A percentile compares a stretch with the other conserved stretches of the same genome.
Conservation (phyloP, 2,888 invertebrate species). For the Pandemis cinnamomeana region DNA sequence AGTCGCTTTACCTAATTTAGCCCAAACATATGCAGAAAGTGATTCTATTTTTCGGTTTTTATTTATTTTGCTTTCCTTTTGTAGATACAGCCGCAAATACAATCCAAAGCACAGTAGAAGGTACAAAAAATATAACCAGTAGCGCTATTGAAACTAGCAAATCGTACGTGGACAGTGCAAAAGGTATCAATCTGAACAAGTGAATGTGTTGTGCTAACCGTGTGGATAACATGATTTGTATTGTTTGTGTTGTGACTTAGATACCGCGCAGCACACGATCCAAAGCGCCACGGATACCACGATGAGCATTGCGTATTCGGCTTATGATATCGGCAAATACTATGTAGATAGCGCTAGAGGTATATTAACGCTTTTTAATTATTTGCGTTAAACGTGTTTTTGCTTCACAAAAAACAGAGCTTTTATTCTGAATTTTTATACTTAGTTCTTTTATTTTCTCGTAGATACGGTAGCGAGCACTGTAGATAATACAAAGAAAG, state of each 20-base stretch:
- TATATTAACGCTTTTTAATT: slow-evolving; percentile 44
- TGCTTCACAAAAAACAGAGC: slow-evolving; percentile 27
- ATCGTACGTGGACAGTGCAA: slow-evolving; percentile 57
- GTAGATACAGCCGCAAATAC: slow-evolving; percentile 64
- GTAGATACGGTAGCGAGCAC: slow-evolving; percentile 69
- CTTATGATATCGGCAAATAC: slow-evolving; percentile 59
- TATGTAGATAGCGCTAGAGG: slow-evolving; percentile 63
- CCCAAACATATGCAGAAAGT: slow-evolving; percentile 41
- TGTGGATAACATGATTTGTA: slow-evolving; percentile 37
- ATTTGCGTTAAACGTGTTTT: slow-evolving; percentile 30
- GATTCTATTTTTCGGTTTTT: slow-evolving; percentile 42
- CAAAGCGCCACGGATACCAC: slow-evolving; percentile 57
- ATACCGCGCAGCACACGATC: slow-evolving; percentile 54
- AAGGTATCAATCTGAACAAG: slow-evolving; percentile 55
- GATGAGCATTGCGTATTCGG: slow-evolving; percentile 62
- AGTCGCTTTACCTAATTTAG: slow-evolving; percentile 42
- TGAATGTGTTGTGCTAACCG: slow-evolving; percentile 35
- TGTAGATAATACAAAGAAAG: slow-evolving; percentile 76
- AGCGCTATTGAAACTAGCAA: slow-evolving; percentile 63
- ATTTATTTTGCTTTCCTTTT: slow-evolving; percentile 49
- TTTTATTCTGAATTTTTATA: slow-evolving; percentile 28
- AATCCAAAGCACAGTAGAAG: slow-evolving; percentile 60
- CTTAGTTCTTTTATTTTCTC: slow-evolving; percentile 48
- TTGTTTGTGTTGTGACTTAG: slow-evolving; percentile 48
- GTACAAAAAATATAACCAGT: slow-evolving; percentile 59